Conservation (phyloP, 1,140 invertebrate genomes). For the Papilio helenus region DNA sequence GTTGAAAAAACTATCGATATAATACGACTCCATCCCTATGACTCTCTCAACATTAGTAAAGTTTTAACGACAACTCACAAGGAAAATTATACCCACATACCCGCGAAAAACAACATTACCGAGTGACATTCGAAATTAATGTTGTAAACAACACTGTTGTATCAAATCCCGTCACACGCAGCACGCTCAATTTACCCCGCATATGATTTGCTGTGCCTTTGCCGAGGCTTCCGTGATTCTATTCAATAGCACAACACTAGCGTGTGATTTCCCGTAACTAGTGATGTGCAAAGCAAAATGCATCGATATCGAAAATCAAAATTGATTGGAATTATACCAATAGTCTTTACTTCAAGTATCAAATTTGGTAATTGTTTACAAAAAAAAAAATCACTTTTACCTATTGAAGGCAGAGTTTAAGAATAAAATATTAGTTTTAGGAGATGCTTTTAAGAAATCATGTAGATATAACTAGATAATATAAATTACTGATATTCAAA, state of each 20-base stretch:
- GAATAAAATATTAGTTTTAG: too few species aligned
- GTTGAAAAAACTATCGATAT: too few species aligned
- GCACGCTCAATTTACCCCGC: conserved; percentile 31
- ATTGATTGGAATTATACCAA: too few species aligned
- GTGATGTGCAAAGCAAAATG: background rate
- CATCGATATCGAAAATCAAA: background rate
- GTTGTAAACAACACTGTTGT: background rate
- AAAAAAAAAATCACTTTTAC: too few species aligned
- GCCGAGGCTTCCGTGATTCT: conserved; percentile 43
- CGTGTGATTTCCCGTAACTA: conserved; percentile 25
- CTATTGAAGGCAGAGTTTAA: too few species aligned
- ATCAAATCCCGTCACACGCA: background rate
- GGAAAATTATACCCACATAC: background rate
- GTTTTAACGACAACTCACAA: background rate
- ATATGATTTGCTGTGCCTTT: conserved; percentile 29
- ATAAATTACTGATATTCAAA: too few species aligned
- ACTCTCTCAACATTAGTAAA: too few species aligned
- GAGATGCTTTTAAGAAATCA: too few species aligned
- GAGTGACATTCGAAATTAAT: background rate
- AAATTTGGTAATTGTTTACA: too few species aligned
- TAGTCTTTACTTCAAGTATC: too few species aligned
- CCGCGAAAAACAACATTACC: background rate
- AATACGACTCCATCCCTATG: too few species aligned
- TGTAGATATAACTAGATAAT: too few species aligned
- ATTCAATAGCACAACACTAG: conserved; percentile 43